phyloP scores from a whole-genome alignment of 2,113 vertebrate genomes.

The Alces alces region DNA sequence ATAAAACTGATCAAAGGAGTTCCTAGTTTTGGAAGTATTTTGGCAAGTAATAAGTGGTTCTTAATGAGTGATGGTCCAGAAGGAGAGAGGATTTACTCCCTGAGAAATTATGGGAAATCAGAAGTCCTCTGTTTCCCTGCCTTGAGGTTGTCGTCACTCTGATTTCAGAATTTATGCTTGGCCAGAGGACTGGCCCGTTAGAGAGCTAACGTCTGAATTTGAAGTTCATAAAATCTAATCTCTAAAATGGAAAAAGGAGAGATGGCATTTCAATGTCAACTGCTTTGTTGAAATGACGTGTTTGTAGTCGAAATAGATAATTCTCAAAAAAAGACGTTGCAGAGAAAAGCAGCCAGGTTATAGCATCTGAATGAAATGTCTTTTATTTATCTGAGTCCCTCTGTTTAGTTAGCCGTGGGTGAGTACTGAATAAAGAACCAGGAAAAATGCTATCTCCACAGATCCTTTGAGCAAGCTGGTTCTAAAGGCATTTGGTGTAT shows the following conservation, averaged over 20 bases:
- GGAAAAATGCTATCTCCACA: neutral
- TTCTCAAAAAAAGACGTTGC: neutral
- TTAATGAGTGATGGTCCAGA: neutral
- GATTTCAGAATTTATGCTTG: neutral
- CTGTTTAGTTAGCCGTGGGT: neutral
- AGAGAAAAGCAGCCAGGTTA: neutral
- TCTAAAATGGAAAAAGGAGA: constrained; percentile 6
- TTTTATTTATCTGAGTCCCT: constrained; percentile 18
- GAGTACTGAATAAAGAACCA: neutral
- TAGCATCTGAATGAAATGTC: neutral
- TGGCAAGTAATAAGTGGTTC: constrained; percentile 11
- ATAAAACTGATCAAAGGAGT: neutral
- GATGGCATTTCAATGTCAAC: neutral
- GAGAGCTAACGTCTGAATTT: neutral
- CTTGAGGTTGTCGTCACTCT: neutral
- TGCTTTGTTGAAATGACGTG: neutral
- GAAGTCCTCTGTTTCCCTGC: neutral
- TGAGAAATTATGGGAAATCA: neutral
- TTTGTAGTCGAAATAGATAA: neutral
- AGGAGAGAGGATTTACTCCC: neutral
- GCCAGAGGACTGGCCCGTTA: neutral
- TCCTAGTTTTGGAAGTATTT: neutral
- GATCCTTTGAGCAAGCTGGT: neutral
- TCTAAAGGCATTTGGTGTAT: neutral
- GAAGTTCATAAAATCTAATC: neutral